Conservation (phyloP, 2,888 invertebrate genomes). For the Polyommatus iphigenia region DNA sequence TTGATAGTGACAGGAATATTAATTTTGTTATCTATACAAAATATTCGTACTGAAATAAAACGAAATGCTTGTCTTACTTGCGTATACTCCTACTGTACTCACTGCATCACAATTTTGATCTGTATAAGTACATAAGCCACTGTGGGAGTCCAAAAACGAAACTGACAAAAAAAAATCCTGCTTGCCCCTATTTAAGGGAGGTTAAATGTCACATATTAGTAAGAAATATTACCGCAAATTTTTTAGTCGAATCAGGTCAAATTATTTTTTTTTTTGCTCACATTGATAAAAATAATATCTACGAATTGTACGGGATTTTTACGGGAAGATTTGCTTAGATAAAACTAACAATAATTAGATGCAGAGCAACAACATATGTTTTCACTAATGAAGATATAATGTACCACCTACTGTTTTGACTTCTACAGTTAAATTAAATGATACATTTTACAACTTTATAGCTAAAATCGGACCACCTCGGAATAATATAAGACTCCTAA, state of each 20-base stretch:
- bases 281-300: no score
- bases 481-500: slow-evolving; percentile 37
- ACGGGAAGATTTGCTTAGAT: background rate
- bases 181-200: no score
- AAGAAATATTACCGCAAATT: no score
- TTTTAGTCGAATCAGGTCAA: no score
- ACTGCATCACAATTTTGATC: no score
- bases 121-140: no score
- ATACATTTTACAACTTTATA: background rate
- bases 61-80: background rate
- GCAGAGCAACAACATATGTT: background rate
- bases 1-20: background rate
- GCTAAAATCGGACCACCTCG: slow-evolving; percentile 32
- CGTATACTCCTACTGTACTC: background rate
- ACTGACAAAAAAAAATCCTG: no score
- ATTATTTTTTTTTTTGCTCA: no score
- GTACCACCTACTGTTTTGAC: background rate
- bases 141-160: no score
- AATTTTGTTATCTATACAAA: background rate
- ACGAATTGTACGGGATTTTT: no score
- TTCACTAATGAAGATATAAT: background rate
- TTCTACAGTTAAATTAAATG: background rate
- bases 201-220: no score
- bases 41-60: background rate
- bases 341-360: background rate